Conservation (phyloP, 2,113 vertebrate genomes). For the Megaptera novaeangliae region DNA sequence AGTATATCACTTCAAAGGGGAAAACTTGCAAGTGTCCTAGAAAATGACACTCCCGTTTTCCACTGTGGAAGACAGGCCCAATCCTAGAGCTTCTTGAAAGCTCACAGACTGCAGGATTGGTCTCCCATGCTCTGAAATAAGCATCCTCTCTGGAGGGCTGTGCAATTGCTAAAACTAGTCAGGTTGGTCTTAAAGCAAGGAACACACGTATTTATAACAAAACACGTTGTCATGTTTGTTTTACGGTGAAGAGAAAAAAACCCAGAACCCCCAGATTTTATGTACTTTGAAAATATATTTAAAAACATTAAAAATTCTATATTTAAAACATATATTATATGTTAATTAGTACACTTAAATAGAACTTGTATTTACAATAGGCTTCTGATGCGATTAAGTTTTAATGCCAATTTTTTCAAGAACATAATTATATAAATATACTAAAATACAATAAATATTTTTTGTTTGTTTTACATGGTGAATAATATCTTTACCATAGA, state of each 20-base stretch:
- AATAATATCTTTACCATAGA: constrained; percentile 83
- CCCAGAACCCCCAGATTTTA: constrained; percentile 80
- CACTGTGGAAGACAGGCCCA: constrained; percentile 50
- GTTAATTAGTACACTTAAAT: constrained; percentile 90
- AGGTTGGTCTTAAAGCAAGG: constrained; percentile 82
- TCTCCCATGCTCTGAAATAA: constrained; percentile 66
- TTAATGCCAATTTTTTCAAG: constrained; percentile 88
- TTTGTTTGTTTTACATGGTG: constrained; percentile 86
- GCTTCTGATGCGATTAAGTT: constrained; percentile 85
- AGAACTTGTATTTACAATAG: constrained; percentile 90
- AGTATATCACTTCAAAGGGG: constrained; percentile 66
- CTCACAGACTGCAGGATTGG: constrained; percentile 44
- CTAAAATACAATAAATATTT: constrained; percentile 89
- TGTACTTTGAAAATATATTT: constrained; percentile 88
- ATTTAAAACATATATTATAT: constrained; percentile 90
- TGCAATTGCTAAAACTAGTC: constrained; percentile 80
- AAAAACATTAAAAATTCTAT: constrained; percentile 88
- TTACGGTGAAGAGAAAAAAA: constrained; percentile 87
- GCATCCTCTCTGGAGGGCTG: constrained; percentile 69
- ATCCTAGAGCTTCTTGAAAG: constrained; percentile 60
- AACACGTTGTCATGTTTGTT: constrained; percentile 83
- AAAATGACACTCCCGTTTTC: constrained; percentile 66
- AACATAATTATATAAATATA: constrained; percentile 91
- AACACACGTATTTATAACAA: constrained; percentile 84
- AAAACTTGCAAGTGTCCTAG: constrained; percentile 59